Base-by-base conservation (phyloP, 2,797 vertebrate species). In the Ptychadena robeensis region DNA sequence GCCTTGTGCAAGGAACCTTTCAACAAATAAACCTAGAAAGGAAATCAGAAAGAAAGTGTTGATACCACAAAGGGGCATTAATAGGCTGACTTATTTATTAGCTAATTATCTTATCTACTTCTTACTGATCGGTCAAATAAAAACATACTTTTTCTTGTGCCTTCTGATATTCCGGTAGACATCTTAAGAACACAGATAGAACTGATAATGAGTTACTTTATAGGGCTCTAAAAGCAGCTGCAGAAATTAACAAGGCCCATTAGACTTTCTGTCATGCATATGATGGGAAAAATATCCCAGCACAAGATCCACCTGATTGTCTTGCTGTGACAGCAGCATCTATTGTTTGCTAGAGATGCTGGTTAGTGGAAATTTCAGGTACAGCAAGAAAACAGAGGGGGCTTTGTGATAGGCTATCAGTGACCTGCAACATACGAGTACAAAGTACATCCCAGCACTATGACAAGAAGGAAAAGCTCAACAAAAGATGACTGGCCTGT, bases 261-360 rank as follows among this genome's bases (percentile, higher is more conserved):
- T 97, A 97, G 94, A 95, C 92, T 93, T 94, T 94, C 93, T 95
- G 93, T 95, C 93, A 94, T 94, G 93, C 92, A 95, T 94, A 94
- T 93, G 94, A 94, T 91, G 91, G 90, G 90, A 88, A 93, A 90
- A 93, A 94, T 90, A 92, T 89, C 90, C 92, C 87, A 89, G 90
- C 90, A 89, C 90, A 90, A 95, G 94, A 93, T 91, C 92, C 81
- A 87, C 87, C 88, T 90, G 88, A 94, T 95, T 95, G 95, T 96
- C 90, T 88, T 85, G 63, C 90, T 27, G 79, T 90, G 94, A 97
- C 94, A 96, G 95, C 92, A 89, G 90, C 38, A 82, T 89, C 91
- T 91, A 95, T 95, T 96, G 93, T 96, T 88, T 80, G 28, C 53
- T 31, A 87, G 88, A 87, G 86, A 83, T 90, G 90, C 92, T 95